Percentiles rank a stretch among this genome's conserved stretches.
Evolutionary conservation across 2,888 invertebrate species (phyloP).

Genomic region (Minunthozetes semirufus): DNA sequence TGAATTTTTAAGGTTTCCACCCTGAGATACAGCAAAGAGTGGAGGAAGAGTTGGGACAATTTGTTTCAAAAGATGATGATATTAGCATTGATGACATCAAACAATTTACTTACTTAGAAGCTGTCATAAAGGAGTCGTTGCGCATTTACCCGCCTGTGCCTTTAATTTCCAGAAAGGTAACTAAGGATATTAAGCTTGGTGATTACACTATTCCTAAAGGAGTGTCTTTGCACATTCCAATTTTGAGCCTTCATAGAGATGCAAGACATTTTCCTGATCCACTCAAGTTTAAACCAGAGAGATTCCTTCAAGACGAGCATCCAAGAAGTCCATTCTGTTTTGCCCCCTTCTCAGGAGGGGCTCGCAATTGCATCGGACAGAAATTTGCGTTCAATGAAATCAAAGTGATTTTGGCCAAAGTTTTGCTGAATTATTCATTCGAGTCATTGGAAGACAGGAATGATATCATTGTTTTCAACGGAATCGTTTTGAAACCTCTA

Average conservation of each 20-base stretch:
- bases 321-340: slow-evolving; percentile 42
- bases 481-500: slow-evolving; percentile 37
- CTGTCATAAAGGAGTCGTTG: background rate
- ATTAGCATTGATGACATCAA: background rate
- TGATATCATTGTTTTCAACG: slow-evolving; percentile 36
- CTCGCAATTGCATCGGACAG: slow-evolving; percentile 43
- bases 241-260: background rate
- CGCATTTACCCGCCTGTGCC: background rate
- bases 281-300: background rate
- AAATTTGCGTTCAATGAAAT: slow-evolving; percentile 40
- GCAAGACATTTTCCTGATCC: background rate
- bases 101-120: background rate
- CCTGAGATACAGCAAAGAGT: slow-evolving; percentile 38
- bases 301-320: slow-evolving; percentile 15
- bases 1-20: too few relatives aligned
- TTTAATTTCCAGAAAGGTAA: background rate
- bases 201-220: background rate
- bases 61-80: too few relatives aligned
- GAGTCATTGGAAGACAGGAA: slow-evolving; percentile 39
- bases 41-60: slow-evolving; percentile 40
- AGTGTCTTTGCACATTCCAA: background rate
- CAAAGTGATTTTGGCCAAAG: slow-evolving; percentile 39
- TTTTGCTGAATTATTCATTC: slow-evolving; percentile 37
- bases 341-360: slow-evolving; percentile 42
- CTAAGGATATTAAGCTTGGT: background rate